These are phyloP conservation scores for Argopecten irradians DNA, from an alignment of 1,140 invertebrate genomes.

Conservation along the genomic window DNA sequence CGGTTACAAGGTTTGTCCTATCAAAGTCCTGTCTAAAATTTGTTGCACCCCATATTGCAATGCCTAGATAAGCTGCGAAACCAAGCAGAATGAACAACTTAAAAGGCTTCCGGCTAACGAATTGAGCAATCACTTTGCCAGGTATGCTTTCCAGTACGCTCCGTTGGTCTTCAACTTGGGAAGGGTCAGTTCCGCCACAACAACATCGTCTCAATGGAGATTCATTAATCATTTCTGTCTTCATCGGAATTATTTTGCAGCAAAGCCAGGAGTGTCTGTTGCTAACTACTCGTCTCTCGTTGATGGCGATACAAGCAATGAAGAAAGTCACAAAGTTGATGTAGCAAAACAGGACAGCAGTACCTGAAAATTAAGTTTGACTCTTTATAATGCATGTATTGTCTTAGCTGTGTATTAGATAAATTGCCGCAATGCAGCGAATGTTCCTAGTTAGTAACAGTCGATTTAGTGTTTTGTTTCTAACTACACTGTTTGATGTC, in stretches of 20 bases:
- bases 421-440: no score
- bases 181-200: not conserved
- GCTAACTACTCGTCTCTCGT: conserved; percentile 90
- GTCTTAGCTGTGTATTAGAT: no score
- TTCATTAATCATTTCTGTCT: not conserved
- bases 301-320: conserved; percentile 91
- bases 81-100: not conserved
- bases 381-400: no score
- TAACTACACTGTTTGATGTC: no score
- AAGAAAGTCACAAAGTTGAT: conserved; percentile 97
- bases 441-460: no score
- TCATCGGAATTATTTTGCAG: conserved; percentile 74
- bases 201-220: not conserved
- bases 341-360: conserved; percentile 94
- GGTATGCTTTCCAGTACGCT: not conserved
- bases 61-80: not conserved
- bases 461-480: no score
- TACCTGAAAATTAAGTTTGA: no score
- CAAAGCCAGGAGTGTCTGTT: conserved; percentile 90
- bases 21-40: not conserved
- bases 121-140: not conserved
- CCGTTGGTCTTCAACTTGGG: not conserved
- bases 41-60: not conserved
- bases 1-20: not conserved
- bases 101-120: not conserved